Evolutionary conservation across 1,140 invertebrate species (phyloP).

Genomic region (Aphis craccivora): DNA sequence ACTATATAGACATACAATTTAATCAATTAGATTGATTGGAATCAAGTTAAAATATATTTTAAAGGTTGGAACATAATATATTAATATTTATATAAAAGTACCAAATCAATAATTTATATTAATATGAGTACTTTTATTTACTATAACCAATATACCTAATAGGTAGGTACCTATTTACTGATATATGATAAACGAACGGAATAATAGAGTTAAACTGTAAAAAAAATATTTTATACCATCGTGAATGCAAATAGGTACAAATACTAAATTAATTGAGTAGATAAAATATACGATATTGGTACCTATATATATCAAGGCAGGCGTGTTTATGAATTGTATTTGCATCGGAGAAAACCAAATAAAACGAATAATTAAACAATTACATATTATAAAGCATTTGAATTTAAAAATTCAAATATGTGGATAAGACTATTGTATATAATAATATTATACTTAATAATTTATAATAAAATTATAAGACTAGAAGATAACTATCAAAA

Average conservation of each 20-base stretch:
- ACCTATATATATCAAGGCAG: too few relatives aligned
- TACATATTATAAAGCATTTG: background rate
- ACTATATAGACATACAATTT: background rate
- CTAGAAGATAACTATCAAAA: background rate
- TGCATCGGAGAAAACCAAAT: background rate
- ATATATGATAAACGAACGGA: background rate
- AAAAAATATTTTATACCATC: background rate
- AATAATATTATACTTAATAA: too few relatives aligned
- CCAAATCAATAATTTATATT: background rate
- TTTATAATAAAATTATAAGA: background rate
- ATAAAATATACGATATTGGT: background rate
- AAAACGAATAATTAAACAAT: background rate
- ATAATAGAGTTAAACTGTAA: background rate
- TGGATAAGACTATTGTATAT: background rate
- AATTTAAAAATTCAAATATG: background rate
- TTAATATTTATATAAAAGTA: background rate
- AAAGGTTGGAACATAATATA: background rate
- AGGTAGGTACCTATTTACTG: too few relatives aligned
- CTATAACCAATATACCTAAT: background rate
- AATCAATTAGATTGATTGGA: background rate
- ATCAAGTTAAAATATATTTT: conserved; percentile 8
- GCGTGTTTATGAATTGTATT: background rate
- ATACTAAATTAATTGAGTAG: background rate
- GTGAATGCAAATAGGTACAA: background rate
- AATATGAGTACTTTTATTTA: too few relatives aligned